Evolutionary conservation across 1,140 invertebrate species (phyloP).

Genomic region (Drosophila pseudoananassae): DNA sequence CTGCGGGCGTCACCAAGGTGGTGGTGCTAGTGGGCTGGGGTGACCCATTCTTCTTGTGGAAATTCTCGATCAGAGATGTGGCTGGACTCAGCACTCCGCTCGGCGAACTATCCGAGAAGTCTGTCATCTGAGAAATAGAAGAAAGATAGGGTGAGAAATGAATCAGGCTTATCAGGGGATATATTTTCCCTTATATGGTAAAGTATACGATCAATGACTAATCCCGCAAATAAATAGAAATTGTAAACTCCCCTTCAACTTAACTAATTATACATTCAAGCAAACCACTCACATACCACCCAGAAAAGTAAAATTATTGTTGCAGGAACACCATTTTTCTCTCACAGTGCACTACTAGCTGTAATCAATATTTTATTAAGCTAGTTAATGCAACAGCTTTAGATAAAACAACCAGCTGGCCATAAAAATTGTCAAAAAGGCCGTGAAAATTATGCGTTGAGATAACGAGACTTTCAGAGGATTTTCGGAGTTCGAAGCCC

Average conservation of each 20-base stretch:
- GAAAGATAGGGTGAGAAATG: slow-evolving; percentile 4
- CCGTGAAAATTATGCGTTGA: slow-evolving; percentile 21
- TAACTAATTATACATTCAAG: neutral
- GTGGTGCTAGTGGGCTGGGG: slow-evolving; percentile 16
- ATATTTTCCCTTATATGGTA: slow-evolving; percentile 32
- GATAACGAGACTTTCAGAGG: slow-evolving; percentile 30
- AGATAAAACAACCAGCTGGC: slow-evolving; percentile 12
- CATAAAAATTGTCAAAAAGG: slow-evolving; percentile 32
- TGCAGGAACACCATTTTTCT: neutral
- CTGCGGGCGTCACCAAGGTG: slow-evolving; percentile 28
- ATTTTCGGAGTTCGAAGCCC: slow-evolving; percentile 11
- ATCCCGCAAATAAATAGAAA: slow-evolving; percentile 5
- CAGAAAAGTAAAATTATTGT: neutral
- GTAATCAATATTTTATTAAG: slow-evolving; percentile 26
- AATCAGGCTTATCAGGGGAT: slow-evolving; percentile 25
- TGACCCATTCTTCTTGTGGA: slow-evolving; percentile 78
- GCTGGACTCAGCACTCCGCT: slow-evolving; percentile 77
- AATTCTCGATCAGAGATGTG: slow-evolving; percentile 79
- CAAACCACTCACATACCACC: neutral
- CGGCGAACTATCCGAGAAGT: slow-evolving; percentile 82
- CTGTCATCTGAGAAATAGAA: slow-evolving; percentile 73
- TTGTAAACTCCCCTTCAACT: slow-evolving; percentile 15
- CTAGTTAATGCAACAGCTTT: slow-evolving; percentile 37
- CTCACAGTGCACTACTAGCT: neutral
- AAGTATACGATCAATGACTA: neutral